Conservation (phyloP, 2,797 vertebrate genomes). For the Bovichtus diacanthus region DNA sequence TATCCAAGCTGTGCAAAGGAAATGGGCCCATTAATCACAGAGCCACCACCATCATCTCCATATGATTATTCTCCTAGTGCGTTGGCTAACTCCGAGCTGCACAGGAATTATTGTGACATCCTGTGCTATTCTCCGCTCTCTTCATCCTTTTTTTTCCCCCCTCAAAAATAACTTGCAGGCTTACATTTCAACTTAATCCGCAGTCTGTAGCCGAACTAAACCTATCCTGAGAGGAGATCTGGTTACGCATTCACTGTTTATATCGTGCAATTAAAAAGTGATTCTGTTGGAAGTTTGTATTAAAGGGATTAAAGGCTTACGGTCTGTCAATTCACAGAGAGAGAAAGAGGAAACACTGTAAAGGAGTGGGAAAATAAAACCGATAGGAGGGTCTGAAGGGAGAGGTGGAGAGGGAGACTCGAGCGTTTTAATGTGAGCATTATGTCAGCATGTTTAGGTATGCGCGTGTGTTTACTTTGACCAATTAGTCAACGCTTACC, state of each 20-base stretch:
- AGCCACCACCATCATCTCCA: constrained; percentile 78
- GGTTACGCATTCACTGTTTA: constrained; percentile 67
- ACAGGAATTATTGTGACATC: constrained; percentile 71
- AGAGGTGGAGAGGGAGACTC: constrained; percentile 20
- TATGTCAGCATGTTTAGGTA: constrained; percentile 50
- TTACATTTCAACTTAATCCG: constrained; percentile 73
- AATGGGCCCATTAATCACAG: constrained; percentile 83
- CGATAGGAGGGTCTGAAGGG: constrained; percentile 14
- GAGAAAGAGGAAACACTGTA: constrained; percentile 36
- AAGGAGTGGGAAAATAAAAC: constrained; percentile 45
- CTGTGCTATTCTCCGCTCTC: constrained; percentile 25
- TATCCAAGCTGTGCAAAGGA: constrained; percentile 79
- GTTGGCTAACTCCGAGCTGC: constrained; percentile 65
- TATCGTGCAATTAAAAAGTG: constrained; percentile 76
- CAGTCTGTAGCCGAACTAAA: constrained; percentile 65
- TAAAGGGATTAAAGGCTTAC: constrained; percentile 76
- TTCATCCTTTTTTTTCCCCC: constrained; percentile 31
- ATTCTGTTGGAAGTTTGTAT: constrained; percentile 74
- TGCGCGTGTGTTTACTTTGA: constrained; percentile 61
- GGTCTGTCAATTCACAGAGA: constrained; percentile 59
- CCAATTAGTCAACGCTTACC: constrained; percentile 60
- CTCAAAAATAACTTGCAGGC: constrained; percentile 65
- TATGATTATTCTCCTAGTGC: constrained; percentile 80
- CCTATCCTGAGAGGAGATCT: constrained; percentile 70
- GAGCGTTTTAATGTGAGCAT: constrained; percentile 31